phyloP scores from a whole-genome alignment of 2,113 vertebrate species.

The Enhydra lutris region DNA sequence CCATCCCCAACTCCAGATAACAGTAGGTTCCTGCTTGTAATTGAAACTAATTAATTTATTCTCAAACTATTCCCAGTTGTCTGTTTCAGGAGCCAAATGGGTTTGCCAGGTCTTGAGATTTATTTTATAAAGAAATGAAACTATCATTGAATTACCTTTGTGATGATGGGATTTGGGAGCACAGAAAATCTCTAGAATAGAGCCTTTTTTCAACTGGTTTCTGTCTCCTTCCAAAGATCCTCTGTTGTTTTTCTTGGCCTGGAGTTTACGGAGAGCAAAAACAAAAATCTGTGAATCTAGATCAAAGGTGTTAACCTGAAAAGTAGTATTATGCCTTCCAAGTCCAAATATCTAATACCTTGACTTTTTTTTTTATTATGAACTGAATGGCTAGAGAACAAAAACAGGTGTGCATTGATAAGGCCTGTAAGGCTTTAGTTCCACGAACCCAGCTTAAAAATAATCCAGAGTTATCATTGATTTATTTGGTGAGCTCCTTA shows the following conservation, averaged over 20 bases:
- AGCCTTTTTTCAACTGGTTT: conserved; percentile 31
- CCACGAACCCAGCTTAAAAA: not conserved
- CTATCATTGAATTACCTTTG: conserved; percentile 12
- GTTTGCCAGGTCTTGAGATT: not conserved
- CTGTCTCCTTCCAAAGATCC: conserved; percentile 18
- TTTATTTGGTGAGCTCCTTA: not conserved
- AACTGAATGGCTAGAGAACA: not conserved
- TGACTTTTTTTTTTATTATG: not conserved
- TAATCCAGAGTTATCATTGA: not conserved
- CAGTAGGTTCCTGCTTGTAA: not conserved
- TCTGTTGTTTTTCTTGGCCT: conserved; percentile 48
- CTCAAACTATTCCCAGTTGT: not conserved
- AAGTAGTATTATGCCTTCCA: not conserved
- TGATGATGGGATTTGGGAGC: not conserved
- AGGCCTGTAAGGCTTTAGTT: not conserved
- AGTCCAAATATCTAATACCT: not conserved
- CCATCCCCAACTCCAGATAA: not conserved
- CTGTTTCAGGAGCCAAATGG: not conserved
- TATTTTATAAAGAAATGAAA: conserved; percentile 38
- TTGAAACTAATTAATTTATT: not conserved
- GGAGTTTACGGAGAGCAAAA: conserved; percentile 50
- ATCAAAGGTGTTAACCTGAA: conserved; percentile 27
- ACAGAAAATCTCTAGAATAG: conserved; percentile 27
- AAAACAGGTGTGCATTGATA: not conserved
- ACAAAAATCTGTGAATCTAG: conserved; percentile 21